Evolutionary conservation across 1,140 invertebrate species (phyloP).

Genomic region (Sinella curviseta): DNA sequence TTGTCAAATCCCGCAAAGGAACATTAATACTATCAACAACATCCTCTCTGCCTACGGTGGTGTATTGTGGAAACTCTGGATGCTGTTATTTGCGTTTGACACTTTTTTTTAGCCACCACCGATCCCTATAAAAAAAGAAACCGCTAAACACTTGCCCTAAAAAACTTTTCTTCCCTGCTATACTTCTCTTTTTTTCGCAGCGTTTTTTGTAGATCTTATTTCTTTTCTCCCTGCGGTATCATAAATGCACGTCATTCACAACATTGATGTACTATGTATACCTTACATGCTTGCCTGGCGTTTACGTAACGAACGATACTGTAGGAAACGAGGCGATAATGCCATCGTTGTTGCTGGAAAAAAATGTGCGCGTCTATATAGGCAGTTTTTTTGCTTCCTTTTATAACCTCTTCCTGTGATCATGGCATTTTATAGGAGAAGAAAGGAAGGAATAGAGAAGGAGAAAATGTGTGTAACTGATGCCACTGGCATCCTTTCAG

Average conservation of each 20-base stretch:
- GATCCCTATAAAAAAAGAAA: neutral
- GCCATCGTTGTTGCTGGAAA: too few relatives aligned
- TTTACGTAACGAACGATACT: neutral
- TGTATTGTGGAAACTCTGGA: too few relatives aligned
- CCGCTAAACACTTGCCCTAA: neutral
- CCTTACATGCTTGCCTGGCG: too few relatives aligned
- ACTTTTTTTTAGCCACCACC: neutral
- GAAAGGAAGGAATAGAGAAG: neutral
- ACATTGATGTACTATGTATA: too few relatives aligned
- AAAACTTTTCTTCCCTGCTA: neutral
- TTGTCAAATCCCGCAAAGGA: neutral
- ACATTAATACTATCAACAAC: neutral
- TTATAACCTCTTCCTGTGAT: too few relatives aligned
- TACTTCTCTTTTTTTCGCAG: neutral
- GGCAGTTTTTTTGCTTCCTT: too few relatives aligned
- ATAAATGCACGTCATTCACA: conserved; percentile 18
- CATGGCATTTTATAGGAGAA: neutral
- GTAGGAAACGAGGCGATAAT: too few relatives aligned
- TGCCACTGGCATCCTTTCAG: neutral
- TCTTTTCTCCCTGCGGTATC: conserved; percentile 14
- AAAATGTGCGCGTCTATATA: too few relatives aligned
- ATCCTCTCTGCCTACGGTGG: neutral
- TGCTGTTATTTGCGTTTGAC: neutral
- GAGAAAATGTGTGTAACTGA: neutral
- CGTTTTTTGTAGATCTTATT: neutral